Base-by-base conservation (phyloP, 2,888 invertebrate species). In the Eupithecia centaureata region DNA sequence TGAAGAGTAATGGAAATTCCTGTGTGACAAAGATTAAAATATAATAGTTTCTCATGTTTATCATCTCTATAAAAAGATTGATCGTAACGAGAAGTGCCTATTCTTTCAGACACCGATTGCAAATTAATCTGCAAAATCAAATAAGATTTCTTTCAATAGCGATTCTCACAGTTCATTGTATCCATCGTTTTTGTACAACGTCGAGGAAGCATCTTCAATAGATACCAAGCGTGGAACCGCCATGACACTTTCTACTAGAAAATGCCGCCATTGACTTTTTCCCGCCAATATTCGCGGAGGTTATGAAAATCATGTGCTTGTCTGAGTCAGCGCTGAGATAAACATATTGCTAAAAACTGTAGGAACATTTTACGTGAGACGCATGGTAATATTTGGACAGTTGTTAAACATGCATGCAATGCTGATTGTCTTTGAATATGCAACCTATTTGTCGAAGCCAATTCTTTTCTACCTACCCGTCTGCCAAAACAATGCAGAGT, bases 191-290 rank as follows among this genome's bases (percentile, higher is more conserved):
- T 72, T 70, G 68, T 51, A 63, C 59, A 52, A 10, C 61, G 62
- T 30, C 57, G 67, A 71, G 70, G 70, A 68, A 73, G 64, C 67
- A 33, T 78, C 77, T 76, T 69, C 73, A 73, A 56, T 56, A n/a
- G n/a, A n/a, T n/a, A 35, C 15, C 33, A 58, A 28, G 77, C 70
- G 73, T 81, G 82, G 82, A 83, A 47, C 47, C 68, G 63, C 57
- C 82, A 81, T 82, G 74, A 76, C 83, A 82, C 88, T 90, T 88
- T 89, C 86, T 81, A 86, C 82, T 79, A 71, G 74, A 74, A 80
- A 75, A 81, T 81, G 76, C 74, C 75, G 77, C 65, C 74, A 73
- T 70, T 72, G n/a, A 67, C 68, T 81, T 84, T 86, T 86, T 85
- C 80, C 79, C 82, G 82, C 77, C 78, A 70, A 83, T 86, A 85